Evolutionary conservation across 2,113 vertebrate species (phyloP).

Genomic region (Anas platyrhynchos): DNA sequence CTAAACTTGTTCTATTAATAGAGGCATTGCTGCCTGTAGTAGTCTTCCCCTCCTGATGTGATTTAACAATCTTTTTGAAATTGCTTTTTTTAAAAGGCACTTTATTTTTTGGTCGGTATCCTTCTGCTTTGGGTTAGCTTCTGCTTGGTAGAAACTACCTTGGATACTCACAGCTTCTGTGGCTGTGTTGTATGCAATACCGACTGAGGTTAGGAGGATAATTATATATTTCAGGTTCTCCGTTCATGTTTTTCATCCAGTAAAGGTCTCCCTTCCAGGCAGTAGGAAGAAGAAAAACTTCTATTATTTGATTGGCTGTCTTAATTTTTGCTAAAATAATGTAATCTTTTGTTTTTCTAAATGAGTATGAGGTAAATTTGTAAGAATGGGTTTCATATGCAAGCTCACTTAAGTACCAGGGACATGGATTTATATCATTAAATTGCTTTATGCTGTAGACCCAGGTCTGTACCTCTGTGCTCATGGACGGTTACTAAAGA

Average conservation of each 20-base stretch:
- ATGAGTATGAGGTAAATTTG: background rate
- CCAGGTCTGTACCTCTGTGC: fast-evolving
- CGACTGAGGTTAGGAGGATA: background rate
- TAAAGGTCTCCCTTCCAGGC: background rate
- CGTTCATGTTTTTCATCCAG: background rate
- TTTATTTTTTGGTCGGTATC: background rate
- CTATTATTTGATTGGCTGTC: background rate
- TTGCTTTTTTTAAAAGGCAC: background rate
- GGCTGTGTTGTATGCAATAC: background rate
- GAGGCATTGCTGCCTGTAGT: background rate
- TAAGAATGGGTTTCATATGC: background rate
- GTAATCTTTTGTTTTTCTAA: background rate
- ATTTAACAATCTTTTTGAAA: background rate
- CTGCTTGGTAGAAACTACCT: background rate
- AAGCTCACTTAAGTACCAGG: background rate
- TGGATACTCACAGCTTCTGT: background rate
- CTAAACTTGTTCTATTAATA: background rate
- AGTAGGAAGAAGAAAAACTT: background rate
- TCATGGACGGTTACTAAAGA: background rate
- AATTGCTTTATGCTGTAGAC: background rate
- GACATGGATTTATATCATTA: background rate
- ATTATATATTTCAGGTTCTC: background rate
- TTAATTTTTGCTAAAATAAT: background rate
- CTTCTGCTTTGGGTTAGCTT: background rate
- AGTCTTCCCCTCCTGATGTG: background rate